Evolutionary conservation across 2,113 vertebrate genomes (phyloP), one percentile per base, ranked within the genome.

Genomic region (Alectura lathami): DNA sequence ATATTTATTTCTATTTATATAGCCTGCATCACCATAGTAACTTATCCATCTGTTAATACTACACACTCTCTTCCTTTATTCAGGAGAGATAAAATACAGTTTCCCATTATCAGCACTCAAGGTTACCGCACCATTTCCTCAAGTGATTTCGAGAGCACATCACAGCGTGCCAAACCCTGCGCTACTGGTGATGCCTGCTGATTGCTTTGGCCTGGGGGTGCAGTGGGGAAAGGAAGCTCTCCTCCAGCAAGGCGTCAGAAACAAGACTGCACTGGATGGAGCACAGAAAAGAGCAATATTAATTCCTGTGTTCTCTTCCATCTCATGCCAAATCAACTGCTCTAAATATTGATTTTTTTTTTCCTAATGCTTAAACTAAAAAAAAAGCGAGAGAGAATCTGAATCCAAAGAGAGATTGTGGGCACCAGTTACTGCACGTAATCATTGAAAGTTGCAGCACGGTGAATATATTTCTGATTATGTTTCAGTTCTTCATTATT

Each of bases 401-500:
- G 69, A 89, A 77, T 43, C 76, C 69, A 67, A 38, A 72, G 70
- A 30, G 63, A 77, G 47, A 68, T 83, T 85, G 73, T 70, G 83
- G 73, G 85, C 93, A 94, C 40, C 48, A 53, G 34, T 89, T 90
- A 60, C 82, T 47, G 79, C 78, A 47, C 15, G 2, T 27, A 86
- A 89, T 59, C 91, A 30, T 62, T 9, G 89, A 48, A 70, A 81
- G 80, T 83, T 69, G 40, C 11, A 70, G 79, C 5, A 2, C 48
- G 57, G 83, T 23, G 36, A 93, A 83, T 91, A 11, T 17, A 86
- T 93, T 93, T 86, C 77, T 95, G 93, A 86, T 88, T 83, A 70
- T 69, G 60, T 64, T 93, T 94, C 68, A 63, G 73, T 86, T 85
- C 42, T 91, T 94, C 87, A 69, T 95, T 96, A 96, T 96, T 96